A percentile compares a stretch with the other conserved stretches of the same genome.
Evolutionary conservation across 1,140 invertebrate species (phyloP).

Genomic region (Drosophila virilis): DNA sequence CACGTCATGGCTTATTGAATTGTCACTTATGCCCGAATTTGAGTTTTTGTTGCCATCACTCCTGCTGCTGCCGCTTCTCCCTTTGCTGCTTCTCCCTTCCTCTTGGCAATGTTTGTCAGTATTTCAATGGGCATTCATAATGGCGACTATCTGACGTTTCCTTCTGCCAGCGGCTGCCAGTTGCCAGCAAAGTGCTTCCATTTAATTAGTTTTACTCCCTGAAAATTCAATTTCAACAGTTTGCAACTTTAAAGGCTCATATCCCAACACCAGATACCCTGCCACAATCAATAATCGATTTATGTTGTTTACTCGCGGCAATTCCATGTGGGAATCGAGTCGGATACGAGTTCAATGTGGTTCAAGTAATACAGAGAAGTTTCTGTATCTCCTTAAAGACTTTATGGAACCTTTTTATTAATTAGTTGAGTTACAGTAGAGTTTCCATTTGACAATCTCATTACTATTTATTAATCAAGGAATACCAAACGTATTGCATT

Average conservation of each 20-base stretch:
- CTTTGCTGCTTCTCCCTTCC: conserved; percentile 3
- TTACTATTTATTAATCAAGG: too few species aligned
- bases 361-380: background rate
- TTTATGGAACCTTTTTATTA: too few species aligned
- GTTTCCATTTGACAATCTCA: too few species aligned
- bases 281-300: conserved; percentile 75
- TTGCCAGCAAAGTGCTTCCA: conserved; percentile 73
- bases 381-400: background rate
- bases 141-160: conserved; percentile 71
- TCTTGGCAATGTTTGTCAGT: conserved; percentile 48
- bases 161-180: conserved; percentile 33
- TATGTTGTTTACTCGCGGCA: conserved; percentile 67
- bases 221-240: conserved; percentile 66
- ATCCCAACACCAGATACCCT: conserved; percentile 25
- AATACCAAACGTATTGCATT: too few species aligned
- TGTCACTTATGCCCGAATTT: conserved; percentile 82
- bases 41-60: conserved; percentile 69
- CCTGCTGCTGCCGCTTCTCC: conserved; percentile 10
- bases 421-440: too few species aligned
- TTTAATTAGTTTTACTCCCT: conserved; percentile 78
- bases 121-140: conserved; percentile 70
- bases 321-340: conserved; percentile 7
- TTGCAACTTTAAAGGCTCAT: conserved; percentile 47
- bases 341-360: background rate
- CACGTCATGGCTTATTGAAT: conserved; percentile 84